Evolutionary conservation across 2,797 vertebrate genomes (phyloP), one percentile per base, ranked within the genome.

Genomic region (Diglossa cyanea): DNA sequence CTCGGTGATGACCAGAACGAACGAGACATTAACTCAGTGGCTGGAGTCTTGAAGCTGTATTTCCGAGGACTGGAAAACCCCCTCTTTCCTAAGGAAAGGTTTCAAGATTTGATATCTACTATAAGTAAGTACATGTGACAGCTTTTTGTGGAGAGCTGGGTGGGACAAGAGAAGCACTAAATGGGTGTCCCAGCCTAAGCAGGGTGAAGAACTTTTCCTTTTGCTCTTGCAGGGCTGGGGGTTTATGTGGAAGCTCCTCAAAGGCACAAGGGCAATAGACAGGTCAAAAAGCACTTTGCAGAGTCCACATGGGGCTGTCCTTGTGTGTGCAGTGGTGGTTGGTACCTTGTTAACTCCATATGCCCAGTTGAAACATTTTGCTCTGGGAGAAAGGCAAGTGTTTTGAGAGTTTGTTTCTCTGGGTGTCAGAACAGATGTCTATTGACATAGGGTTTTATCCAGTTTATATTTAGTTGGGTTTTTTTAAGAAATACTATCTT

Each of bases 61-160:
- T 99, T 99, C 98, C 98, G 99, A 96, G 99, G 99, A 63, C 98
- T 99, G 97, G 99, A 99, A 98, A 99, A 99, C 95, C 99, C 99
- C 6, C 97, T 99, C 91, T 99, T 99, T 98, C 99, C 99, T 88
- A 99, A 99, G 98, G 99, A 99, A 97, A 99, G 98, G 96, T 99
- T 99, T 98, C 98, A 99, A 97, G 99, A 99, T 98, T 98, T 99
- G 97, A 99, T 99, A 96, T 99, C 99, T 88, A 99, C 99, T 81
- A 99, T 99, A 97, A 99, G 99, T 99, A 97, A 99, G 99, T 98
- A 94, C 60, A 10, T 6, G 35, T 35, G 68, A 2, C 65, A 26
- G 55, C 63, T 87, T 50, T 51, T 45, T 0, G 1, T 45, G 70
- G 26, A 40, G 39, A 39, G 2, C 1, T 28, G 61, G 28, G 17